Percentiles rank a stretch among this genome's conserved stretches.
phyloP scores from a whole-genome alignment of 1,140 invertebrate genomes.

The Drosophila yakuba region DNA sequence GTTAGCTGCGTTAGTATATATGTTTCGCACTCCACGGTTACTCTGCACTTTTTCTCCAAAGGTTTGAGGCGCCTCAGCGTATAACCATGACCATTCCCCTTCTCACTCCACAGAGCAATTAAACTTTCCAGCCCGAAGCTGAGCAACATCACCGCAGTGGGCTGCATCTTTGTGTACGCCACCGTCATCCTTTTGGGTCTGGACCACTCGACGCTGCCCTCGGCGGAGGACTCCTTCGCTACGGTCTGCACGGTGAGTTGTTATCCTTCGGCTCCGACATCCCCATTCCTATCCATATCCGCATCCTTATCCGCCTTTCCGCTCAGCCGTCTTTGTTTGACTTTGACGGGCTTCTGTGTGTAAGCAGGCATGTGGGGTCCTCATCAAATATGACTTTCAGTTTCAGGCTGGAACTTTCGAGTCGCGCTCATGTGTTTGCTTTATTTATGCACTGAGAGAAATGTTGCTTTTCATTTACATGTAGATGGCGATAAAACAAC shows the following conservation, averaged over 20 bases:
- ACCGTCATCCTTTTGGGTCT: slow-evolving; percentile 96
- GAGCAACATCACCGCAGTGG: slow-evolving; percentile 98
- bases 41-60: slow-evolving; percentile 38
- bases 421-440: slow-evolving; percentile 64
- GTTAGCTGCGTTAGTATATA: neutral
- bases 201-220: slow-evolving; percentile 91
- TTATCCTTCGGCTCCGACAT: slow-evolving; percentile 36
- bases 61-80: slow-evolving; percentile 1
- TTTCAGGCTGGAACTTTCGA: slow-evolving; percentile 65
- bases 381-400: slow-evolving; percentile 82
- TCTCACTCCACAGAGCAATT: slow-evolving; percentile 87
- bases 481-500: no score
- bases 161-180: slow-evolving; percentile 96
- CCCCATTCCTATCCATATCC: neutral
- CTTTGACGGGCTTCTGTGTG: slow-evolving; percentile 64
- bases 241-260: slow-evolving; percentile 93
- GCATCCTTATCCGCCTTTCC: neutral
- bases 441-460: slow-evolving; percentile 28
- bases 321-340: slow-evolving; percentile 62
- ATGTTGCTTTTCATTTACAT: neutral
- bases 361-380: slow-evolving; percentile 48
- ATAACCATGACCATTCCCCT: slow-evolving; percentile 12
- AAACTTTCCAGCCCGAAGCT: slow-evolving; percentile 98
- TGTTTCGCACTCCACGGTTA: slow-evolving; percentile 32
- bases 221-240: slow-evolving; percentile 89